phyloP scores from a whole-genome alignment of 2,888 invertebrate species.

The Dicyrtoma fusca region DNA sequence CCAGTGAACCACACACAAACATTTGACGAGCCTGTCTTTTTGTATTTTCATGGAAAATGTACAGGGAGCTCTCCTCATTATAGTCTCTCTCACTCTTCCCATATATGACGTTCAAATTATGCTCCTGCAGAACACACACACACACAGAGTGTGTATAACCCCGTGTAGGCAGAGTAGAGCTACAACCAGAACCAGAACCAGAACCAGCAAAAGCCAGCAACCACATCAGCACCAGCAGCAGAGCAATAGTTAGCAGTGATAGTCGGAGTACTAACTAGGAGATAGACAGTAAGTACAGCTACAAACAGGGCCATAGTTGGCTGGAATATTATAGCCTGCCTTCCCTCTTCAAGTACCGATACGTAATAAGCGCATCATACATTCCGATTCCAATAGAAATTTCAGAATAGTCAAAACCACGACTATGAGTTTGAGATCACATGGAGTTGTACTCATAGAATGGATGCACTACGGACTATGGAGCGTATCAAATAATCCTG shows the following conservation, averaged over 20 bases:
- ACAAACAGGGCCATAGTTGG: neutral
- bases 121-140: slow-evolving; percentile 24
- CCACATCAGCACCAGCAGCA: neutral
- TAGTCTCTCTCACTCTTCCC: slow-evolving; percentile 4
- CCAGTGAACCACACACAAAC: slow-evolving; percentile 32
- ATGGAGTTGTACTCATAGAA: too few species aligned
- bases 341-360: neutral
- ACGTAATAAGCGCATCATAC: too few species aligned
- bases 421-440: too few species aligned
- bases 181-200: neutral
- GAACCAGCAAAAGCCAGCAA: neutral
- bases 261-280: too few species aligned
- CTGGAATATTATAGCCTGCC: neutral
- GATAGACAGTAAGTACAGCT: too few species aligned
- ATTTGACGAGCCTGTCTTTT: slow-evolving; percentile 37
- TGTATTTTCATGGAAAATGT: slow-evolving; percentile 19
- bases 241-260: too few species aligned
- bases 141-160: neutral
- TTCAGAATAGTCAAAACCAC: too few species aligned
- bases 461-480: too few species aligned
- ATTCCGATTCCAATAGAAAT: too few species aligned
- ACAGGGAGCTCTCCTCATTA: slow-evolving; percentile 27
- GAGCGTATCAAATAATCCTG: too few species aligned
- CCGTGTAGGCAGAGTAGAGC: neutral
- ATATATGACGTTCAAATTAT: slow-evolving; percentile 29